Evolutionary conservation across 35 echinoderm and acorn worm genomes (phyloP).

Genomic region (Stichopus chloronotus): DNA sequence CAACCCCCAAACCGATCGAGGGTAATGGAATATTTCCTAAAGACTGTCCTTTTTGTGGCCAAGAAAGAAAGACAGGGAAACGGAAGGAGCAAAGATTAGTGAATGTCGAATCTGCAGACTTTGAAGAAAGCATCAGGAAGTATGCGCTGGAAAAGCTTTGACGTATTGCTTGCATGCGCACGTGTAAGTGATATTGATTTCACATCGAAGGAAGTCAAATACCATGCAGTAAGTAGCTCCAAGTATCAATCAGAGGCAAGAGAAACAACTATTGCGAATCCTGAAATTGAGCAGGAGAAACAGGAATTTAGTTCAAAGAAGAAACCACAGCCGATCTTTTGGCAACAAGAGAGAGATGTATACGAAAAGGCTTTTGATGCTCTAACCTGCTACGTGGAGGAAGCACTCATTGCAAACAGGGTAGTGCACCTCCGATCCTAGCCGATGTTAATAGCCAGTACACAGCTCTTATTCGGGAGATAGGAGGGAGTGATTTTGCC

Average conservation of each 20-base stretch:
- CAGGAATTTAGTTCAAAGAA: too few relatives aligned
- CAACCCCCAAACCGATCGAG: background rate
- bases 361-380: constrained; percentile 6
- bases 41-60: background rate
- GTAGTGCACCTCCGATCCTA: background rate
- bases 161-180: too few relatives aligned
- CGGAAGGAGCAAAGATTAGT: background rate
- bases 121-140: background rate
- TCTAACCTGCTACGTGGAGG: constrained; percentile 4
- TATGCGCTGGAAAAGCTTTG: background rate
- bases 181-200: too few relatives aligned
- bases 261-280: too few relatives aligned
- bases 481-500: background rate
- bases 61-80: background rate
- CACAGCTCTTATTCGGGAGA: constrained; percentile 3
- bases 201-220: too few relatives aligned
- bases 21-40: background rate
- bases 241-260: too few relatives aligned
- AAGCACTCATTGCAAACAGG: constrained; percentile 2
- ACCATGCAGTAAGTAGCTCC: too few relatives aligned
- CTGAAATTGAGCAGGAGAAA: too few relatives aligned
- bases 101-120: background rate
- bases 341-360: constrained; percentile 5
- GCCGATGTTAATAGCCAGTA: constrained; percentile 22
- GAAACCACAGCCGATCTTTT: too few relatives aligned